Evolutionary conservation across 2,113 vertebrate species (phyloP).

Genomic region (Pterocles orientalis): DNA sequence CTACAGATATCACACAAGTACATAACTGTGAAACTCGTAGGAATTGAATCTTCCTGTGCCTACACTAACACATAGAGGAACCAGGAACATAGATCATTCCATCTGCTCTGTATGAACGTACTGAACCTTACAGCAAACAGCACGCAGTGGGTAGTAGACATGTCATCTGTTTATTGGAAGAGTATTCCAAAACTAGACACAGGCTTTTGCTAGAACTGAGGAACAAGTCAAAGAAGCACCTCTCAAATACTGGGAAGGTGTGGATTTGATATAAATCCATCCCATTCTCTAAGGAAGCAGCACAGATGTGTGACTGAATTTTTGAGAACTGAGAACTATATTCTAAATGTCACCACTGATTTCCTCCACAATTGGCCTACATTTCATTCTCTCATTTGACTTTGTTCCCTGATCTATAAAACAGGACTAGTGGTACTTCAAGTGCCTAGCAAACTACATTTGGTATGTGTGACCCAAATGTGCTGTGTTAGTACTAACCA

Average conservation of each 20-base stretch:
- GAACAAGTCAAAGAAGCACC: not conserved
- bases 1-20: not conserved
- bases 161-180: not conserved
- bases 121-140: not conserved
- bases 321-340: not conserved
- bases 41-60: not conserved
- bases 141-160: not conserved
- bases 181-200: not conserved
- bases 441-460: not conserved
- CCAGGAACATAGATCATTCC: not conserved
- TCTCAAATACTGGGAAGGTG: not conserved
- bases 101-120: not conserved
- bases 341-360: not conserved
- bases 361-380: not conserved
- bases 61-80: not conserved
- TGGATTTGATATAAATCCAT: not conserved
- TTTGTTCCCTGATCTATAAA: not conserved
- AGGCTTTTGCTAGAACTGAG: not conserved
- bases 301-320: not conserved
- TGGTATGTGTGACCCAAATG: not conserved
- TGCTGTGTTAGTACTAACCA: not conserved
- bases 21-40: not conserved
- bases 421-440: not conserved
- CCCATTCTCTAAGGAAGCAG: not conserved
- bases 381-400: not conserved